These are phyloP conservation scores for Apodemia hepburni DNA, from an alignment of 2,888 invertebrate genomes.

Conservation along the genomic window DNA sequence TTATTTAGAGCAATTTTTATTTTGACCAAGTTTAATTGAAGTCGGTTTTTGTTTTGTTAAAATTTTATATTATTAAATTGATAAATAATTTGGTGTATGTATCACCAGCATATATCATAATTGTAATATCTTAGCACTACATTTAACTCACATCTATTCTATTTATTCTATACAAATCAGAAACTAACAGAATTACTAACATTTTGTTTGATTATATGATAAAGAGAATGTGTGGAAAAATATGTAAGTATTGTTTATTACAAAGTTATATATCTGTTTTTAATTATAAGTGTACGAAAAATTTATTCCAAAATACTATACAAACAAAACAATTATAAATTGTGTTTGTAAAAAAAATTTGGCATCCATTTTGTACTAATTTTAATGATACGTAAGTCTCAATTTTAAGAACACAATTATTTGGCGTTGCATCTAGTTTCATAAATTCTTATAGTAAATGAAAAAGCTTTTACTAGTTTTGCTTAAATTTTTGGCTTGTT, in stretches of 20 bases:
- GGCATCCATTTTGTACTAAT: constrained; percentile 53
- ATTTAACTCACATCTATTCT: too few species aligned
- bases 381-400: background rate
- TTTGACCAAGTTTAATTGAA: too few species aligned
- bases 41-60: too few species aligned
- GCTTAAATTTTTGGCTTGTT: too few species aligned
- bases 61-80: too few species aligned
- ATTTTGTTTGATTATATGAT: background rate
- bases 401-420: constrained; percentile 41
- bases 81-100: too few species aligned
- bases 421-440: constrained; percentile 25
- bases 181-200: background rate
- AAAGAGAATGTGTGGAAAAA: background rate
- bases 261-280: background rate
- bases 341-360: constrained; percentile 43
- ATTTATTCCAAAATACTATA: background rate
- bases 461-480: background rate
- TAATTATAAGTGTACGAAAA: background rate
- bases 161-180: too few species aligned
- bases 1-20: too few species aligned
- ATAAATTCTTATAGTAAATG: background rate
- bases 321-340: background rate
- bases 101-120: too few species aligned
- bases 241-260: background rate
- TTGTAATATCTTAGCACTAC: too few species aligned